These are phyloP conservation scores for Corvus cornix DNA, from an alignment of 2,113 vertebrate species.

Conservation along the genomic window DNA sequence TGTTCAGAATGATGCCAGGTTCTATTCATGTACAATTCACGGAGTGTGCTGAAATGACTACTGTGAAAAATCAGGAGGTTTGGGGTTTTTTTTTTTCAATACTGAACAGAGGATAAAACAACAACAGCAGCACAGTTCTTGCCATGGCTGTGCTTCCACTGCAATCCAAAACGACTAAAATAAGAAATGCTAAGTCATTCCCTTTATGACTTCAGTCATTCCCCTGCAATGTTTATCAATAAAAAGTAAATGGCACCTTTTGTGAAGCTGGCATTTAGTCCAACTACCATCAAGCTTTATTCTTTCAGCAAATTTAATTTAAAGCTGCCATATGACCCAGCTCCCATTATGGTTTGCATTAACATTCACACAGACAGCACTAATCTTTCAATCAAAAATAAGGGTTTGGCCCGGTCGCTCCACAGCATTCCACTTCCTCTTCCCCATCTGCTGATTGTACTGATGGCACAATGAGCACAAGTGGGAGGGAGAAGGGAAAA, in stretches of 20 bases:
- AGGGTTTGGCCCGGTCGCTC: neutral
- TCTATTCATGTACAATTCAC: neutral
- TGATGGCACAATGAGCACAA: neutral
- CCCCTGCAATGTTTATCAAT: neutral
- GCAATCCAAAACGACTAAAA: neutral
- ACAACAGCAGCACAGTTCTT: neutral
- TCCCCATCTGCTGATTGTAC: neutral
- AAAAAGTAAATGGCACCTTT: neutral
- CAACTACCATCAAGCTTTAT: neutral
- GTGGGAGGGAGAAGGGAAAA: neutral
- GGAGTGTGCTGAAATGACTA: neutral
- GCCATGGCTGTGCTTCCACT: neutral
- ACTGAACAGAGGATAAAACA: neutral
- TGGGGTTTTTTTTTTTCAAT: neutral
- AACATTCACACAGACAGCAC: neutral
- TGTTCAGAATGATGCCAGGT: neutral
- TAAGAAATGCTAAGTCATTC: neutral
- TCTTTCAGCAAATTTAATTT: neutral
- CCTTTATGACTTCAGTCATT: neutral
- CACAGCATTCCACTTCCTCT: neutral
- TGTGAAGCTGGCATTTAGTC: neutral
- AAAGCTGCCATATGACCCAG: neutral
- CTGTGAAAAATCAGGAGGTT: neutral
- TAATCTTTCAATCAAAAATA: neutral
- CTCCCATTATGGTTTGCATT: neutral